Evolutionary conservation across 2,797 vertebrate species (phyloP).

Genomic region (Peromyscus eremicus): DNA sequence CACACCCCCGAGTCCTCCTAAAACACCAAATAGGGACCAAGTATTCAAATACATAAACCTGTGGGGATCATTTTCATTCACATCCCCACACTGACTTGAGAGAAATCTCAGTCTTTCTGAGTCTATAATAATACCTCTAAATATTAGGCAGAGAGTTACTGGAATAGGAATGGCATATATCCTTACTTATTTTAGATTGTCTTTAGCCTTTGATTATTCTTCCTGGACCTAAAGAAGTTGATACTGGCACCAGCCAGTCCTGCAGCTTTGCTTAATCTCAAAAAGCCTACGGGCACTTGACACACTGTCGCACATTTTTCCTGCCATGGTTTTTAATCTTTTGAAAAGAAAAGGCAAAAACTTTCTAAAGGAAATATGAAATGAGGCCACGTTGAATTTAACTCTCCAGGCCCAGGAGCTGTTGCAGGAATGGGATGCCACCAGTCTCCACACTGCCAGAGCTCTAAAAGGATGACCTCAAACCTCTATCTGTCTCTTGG

Average conservation of each 20-base stretch:
- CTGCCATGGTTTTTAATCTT: slow-evolving; percentile 31
- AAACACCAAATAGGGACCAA: neutral
- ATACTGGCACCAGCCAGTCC: neutral
- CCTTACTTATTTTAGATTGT: neutral
- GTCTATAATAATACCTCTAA: neutral
- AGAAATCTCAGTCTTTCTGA: slow-evolving; percentile 38
- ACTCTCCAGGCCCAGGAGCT: slow-evolving; percentile 66
- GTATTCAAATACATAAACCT: neutral
- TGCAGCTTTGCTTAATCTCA: neutral
- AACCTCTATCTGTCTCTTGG: slow-evolving; percentile 55
- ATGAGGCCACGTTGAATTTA: slow-evolving; percentile 78
- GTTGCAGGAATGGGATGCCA: slow-evolving; percentile 20
- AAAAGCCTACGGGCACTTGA: slow-evolving; percentile 33
- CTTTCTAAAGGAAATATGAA: slow-evolving; percentile 68
- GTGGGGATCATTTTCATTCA: neutral
- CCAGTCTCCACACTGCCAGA: slow-evolving; percentile 72
- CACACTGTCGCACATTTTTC: slow-evolving; percentile 69
- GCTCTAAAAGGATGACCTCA: slow-evolving; percentile 76
- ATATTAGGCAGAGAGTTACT: neutral
- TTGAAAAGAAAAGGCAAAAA: slow-evolving; percentile 61
- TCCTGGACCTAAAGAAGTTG: slow-evolving; percentile 34
- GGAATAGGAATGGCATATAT: neutral
- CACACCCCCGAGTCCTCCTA: neutral
- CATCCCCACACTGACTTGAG: neutral
- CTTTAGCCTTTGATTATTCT: slow-evolving; percentile 12